Base-by-base conservation (phyloP, 2,113 vertebrate species). In the Empidonax alnorum region DNA sequence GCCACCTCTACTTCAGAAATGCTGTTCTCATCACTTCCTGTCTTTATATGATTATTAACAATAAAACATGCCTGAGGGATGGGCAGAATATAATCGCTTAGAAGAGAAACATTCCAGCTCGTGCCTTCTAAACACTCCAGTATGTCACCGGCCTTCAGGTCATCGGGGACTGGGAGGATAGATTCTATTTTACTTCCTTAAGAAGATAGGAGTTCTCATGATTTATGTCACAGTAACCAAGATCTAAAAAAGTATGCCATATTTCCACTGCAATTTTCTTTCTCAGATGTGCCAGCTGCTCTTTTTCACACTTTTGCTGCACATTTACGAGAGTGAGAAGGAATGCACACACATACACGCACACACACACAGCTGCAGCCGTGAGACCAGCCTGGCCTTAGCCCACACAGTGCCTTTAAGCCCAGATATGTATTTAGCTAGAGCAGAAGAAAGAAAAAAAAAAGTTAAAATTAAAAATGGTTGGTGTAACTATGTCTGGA, bases 231-330 rank as follows among this genome's bases (percentile, higher is more conserved):
- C 61, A 88, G 79, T 74, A 94, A 90, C 17, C 16, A 78, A 92
- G 71, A 52, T 91, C 72, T 90, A 50, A 84, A 93, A 87, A 96
- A 68, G 35, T 58, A 69, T 58, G 61, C 81, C 75, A 27, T 68
- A 31, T 87, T 97, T 96, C 93, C 90, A 87, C 74, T 89, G 95
- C 46, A 39, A 69, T 94, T 97, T 97, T 96, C 95, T 96, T 94
- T 95, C 94, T 96, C 83, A 33, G 80, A 94, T 82, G 69, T 93
- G 94, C 97, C 97, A 95, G 94, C 96, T 97, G 97, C 95, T 95
- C 81, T 65, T 94, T 96, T 96, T 97, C 97, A 69, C 95, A 96
- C 96, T 97, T 97, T 96, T 96, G 87, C 94, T 96, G 97, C 96
- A 97, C 96, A 96, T 98, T 98, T 97, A 97, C 47, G 63, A 92